Base-by-base conservation (phyloP, 2,113 vertebrate species). In the Siniperca knerii region DNA sequence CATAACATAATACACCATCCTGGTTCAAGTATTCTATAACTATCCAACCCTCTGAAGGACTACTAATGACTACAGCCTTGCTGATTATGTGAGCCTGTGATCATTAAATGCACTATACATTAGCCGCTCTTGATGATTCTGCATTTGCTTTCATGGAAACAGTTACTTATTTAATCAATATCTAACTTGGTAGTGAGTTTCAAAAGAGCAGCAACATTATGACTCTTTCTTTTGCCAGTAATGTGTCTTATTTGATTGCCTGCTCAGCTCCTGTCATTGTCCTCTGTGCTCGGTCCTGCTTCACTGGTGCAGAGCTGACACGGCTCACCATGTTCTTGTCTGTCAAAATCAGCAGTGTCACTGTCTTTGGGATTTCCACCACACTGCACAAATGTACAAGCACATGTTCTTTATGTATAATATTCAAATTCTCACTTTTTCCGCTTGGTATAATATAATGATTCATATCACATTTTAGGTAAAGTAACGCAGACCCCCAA, bases 301-400 rank as follows among this genome's bases (percentile, higher is more conserved):
- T 81, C 77, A 70, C n/a, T 85, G 86, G 46, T 67, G 81, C 85
- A 81, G 75, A 81, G 66, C 76, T 83, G 81, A 90, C 83, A 61
- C 1, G 52, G 40, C 76, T 91, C 90, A 87, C 89, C 81, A 86
- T 90, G 84, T 91, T 79, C 65, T 79, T 83, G 68, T 82, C 83
- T 2, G 9, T 92, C 81, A 80, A 79, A 61, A 87, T 87, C 87
- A 84, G 65, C 12, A 58, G 64, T 55, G 55, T 82, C 55, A 62
- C 61, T 50, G 67, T 37, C 33, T 81, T 79, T 48, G 52, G 25
- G 57, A 33, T 90, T 89, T 82, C 37, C 82, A 62, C 54, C 58
- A 73, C 67, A 54, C 33, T 79, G 78, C 42, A 75, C n/a, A 44
- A 1, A 58, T 73, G 61, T 33, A 75, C 58, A 58, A 71, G 5